Percentiles rank a stretch among this genome's conserved stretches.
These are phyloP conservation scores for Zootermopsis nevadensis DNA, from an alignment of 2,888 invertebrate species.

Conservation along the genomic window DNA sequence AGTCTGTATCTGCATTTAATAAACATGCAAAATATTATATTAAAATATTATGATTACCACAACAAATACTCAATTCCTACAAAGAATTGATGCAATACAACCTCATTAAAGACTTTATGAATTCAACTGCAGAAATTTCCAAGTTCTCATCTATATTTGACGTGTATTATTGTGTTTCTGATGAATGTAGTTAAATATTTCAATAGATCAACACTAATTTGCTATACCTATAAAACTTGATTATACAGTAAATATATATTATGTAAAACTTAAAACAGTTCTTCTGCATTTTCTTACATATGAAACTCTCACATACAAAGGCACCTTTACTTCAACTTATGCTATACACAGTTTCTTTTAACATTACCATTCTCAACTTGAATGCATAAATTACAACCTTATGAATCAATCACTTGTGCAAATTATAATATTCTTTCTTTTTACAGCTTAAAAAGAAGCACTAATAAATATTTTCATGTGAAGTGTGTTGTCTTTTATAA, in stretches of 20 bases:
- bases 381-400: background rate
- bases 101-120: background rate
- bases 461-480: background rate
- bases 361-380: background rate
- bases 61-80: background rate
- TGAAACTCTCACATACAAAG: background rate
- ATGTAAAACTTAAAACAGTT: background rate
- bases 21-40: background rate
- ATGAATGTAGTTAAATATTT: background rate
- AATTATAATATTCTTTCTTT: background rate
- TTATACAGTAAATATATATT: no score
- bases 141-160: background rate
- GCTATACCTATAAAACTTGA: background rate
- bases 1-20: slow-evolving; percentile 3
- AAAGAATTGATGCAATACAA: slow-evolving; percentile 2
- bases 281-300: background rate
- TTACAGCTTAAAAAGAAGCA: background rate
- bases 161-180: background rate
- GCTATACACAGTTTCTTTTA: background rate
- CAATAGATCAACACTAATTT: background rate
- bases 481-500: no score
- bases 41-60: slow-evolving; percentile 2
- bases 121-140: background rate
- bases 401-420: background rate
- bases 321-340: background rate